These are phyloP conservation scores for Candidula unifasciata DNA, from an alignment of 2,888 invertebrate genomes.

Conservation along the genomic window DNA sequence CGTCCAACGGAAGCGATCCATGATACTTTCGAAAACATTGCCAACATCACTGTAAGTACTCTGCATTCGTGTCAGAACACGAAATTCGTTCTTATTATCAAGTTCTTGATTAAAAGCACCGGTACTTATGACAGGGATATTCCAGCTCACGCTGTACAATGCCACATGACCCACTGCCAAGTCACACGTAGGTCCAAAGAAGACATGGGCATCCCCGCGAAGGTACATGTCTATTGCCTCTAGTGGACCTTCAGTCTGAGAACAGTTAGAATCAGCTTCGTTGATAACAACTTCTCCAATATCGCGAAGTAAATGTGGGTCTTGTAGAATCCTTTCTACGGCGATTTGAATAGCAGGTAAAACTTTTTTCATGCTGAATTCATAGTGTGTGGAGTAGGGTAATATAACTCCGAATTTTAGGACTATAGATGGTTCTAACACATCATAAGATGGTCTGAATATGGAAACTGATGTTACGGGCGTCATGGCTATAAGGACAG, in stretches of 20 bases:
- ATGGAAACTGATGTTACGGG: background rate
- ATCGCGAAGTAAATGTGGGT: background rate
- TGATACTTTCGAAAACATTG: slow-evolving; percentile 10
- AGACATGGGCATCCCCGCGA: slow-evolving; percentile 67
- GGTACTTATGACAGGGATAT: slow-evolving; percentile 89
- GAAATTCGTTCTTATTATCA: slow-evolving; percentile 80
- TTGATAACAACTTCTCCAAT: slow-evolving; percentile 5
- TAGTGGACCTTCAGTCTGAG: slow-evolving; percentile 72
- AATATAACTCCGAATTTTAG: slow-evolving; percentile 18
- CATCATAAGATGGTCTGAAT: background rate
- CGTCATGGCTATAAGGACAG: background rate
- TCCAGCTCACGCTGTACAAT: slow-evolving; percentile 90
- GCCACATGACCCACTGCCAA: slow-evolving; percentile 92
- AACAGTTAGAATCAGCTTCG: slow-evolving; percentile 73
- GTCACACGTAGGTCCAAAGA: slow-evolving; percentile 75
- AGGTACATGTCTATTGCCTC: slow-evolving; percentile 72
- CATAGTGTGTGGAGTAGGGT: background rate
- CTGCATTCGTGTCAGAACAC: slow-evolving; percentile 83
- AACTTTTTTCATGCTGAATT: background rate
- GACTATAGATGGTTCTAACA: background rate
- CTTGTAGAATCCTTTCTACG: background rate
- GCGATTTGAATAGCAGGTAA: slow-evolving; percentile 26
- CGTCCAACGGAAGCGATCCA: slow-evolving; percentile 17
- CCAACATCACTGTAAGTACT: background rate
- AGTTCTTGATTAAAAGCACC: slow-evolving; percentile 74